Evolutionary conservation across 2,113 vertebrate genomes (phyloP).

Genomic region (Guaruba guarouba): DNA sequence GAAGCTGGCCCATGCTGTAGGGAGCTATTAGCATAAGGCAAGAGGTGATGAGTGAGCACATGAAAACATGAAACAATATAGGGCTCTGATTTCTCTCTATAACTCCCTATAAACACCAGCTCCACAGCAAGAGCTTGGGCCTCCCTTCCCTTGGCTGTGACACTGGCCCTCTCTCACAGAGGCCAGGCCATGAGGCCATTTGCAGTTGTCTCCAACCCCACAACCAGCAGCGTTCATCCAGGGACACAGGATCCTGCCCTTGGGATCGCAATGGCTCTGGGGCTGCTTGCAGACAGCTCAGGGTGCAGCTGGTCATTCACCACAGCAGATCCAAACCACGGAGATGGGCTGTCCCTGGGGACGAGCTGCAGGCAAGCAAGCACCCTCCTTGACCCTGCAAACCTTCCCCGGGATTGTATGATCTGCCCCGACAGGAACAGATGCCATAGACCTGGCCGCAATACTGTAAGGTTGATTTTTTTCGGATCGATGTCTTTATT

Average conservation of each 20-base stretch:
- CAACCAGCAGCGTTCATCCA: not conserved
- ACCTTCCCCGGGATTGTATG: not conserved
- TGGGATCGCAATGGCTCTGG: fast-evolving
- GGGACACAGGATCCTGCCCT: not conserved
- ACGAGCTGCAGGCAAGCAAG: not conserved
- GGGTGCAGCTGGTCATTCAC: not conserved
- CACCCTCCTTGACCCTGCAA: not conserved
- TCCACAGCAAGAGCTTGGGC: not conserved
- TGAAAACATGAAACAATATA: not conserved
- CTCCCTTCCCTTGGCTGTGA: not conserved
- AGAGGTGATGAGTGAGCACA: not conserved
- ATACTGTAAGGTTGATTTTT: not conserved
- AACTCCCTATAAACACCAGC: not conserved
- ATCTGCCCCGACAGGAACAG: not conserved
- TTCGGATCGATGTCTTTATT: too few species aligned
- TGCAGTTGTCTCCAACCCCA: not conserved
- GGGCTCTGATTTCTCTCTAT: not conserved
- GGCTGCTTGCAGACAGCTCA: fast-evolving
- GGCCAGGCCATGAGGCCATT: not conserved
- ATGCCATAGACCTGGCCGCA: too few species aligned
- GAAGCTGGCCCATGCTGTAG: not conserved
- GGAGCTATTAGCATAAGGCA: not conserved
- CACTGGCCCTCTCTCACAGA: not conserved
- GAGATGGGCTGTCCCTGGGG: too few species aligned
- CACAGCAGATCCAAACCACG: too few species aligned